Conservation (phyloP, 1,140 invertebrate species). For the Cherax destructor region DNA sequence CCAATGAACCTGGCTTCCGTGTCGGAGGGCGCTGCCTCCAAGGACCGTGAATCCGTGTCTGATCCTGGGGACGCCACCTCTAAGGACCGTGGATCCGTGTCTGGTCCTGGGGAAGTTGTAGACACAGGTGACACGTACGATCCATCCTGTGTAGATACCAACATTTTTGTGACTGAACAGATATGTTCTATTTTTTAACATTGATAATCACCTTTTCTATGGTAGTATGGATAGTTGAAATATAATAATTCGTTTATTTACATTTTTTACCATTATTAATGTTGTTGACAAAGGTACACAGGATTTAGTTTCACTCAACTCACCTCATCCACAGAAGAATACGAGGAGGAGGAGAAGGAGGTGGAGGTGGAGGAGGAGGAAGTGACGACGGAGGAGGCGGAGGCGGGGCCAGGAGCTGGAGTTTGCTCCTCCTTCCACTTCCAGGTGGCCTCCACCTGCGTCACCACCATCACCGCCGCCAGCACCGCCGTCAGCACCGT, state of each 20-base stretch:
- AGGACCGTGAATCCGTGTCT: not conserved
- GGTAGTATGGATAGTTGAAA: too few species aligned
- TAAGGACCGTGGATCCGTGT: not conserved
- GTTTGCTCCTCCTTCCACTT: constrained; percentile 27
- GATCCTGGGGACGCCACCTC: too few species aligned
- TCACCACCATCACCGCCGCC: constrained; percentile 13
- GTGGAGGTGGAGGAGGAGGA: constrained; percentile 51
- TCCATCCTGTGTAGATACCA: not conserved
- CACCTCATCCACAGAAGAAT: not conserved
- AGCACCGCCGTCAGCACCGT: constrained; percentile 3
- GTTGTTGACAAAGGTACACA: too few species aligned
- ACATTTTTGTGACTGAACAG: too few species aligned
- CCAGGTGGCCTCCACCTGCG: constrained; percentile 11
- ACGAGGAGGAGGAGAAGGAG: constrained; percentile 23
- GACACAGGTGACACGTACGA: not conserved
- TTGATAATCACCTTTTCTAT: too few species aligned
- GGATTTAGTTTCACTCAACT: too few species aligned
- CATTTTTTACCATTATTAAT: too few species aligned
- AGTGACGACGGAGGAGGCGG: constrained; percentile 31
- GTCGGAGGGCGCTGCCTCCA: constrained; percentile 8
- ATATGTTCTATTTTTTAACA: too few species aligned
- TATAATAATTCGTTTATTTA: too few species aligned
- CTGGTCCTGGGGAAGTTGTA: not conserved
- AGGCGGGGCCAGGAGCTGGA: not conserved
- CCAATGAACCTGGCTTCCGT: constrained; percentile 46